Conservation (phyloP, 2,113 vertebrate species). For the Steatornis caripensis region DNA sequence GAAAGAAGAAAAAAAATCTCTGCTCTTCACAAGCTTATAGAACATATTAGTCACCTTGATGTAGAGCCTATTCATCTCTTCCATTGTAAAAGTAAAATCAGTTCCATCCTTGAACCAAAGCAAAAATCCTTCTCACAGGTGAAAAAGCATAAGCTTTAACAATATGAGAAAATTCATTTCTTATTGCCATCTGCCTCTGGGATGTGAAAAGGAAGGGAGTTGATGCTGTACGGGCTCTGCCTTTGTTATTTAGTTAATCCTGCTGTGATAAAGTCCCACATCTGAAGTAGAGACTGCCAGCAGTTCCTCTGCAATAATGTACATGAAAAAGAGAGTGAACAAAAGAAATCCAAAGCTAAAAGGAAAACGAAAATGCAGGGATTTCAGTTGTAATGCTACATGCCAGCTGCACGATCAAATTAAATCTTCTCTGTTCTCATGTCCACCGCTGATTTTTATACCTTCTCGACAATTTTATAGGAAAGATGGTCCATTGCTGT, state of each 20-base stretch:
- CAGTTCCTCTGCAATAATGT: neutral
- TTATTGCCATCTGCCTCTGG: constrained; percentile 47
- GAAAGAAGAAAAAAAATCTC: neutral
- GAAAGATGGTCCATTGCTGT: neutral
- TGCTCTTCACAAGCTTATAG: neutral
- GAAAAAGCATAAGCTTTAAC: neutral
- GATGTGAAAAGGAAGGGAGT: neutral
- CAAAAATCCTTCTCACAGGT: neutral
- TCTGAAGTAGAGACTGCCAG: constrained; percentile 7
- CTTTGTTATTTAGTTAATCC: constrained; percentile 22
- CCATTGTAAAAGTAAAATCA: neutral
- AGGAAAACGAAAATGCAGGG: neutral
- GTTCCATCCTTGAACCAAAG: neutral
- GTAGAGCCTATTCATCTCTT: neutral
- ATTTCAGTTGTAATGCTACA: neutral
- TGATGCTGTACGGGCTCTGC: neutral
- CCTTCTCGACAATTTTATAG: neutral
- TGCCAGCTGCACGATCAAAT: neutral
- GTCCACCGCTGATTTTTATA: neutral
- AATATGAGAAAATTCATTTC: constrained; percentile 4
- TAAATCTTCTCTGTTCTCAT: neutral
- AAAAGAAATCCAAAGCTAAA: neutral
- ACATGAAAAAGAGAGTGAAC: neutral
- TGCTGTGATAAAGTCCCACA: constrained; percentile 34
- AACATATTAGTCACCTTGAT: neutral